Evolutionary conservation across 2,113 vertebrate genomes (phyloP).

Genomic region (Damaliscus lunatus): DNA sequence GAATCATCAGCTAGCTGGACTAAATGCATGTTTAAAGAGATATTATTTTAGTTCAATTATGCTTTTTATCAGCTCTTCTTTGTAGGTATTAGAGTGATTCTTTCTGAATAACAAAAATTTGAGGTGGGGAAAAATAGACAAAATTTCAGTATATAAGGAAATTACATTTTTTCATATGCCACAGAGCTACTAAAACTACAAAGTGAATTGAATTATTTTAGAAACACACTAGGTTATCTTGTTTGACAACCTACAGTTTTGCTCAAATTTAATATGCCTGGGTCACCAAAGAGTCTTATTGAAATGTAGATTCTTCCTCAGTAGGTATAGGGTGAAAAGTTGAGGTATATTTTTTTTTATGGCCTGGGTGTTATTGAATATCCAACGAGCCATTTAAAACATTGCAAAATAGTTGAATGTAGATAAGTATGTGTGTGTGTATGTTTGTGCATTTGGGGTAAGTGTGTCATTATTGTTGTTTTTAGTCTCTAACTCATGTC

Average conservation of each 20-base stretch:
- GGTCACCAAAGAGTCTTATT: no score
- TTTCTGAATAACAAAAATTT: not conserved
- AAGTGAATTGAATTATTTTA: no score
- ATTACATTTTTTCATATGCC: no score
- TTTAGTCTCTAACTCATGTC: not conserved
- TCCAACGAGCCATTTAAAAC: not conserved
- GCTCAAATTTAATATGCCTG: no score
- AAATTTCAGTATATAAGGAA: not conserved
- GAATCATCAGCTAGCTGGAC: not conserved
- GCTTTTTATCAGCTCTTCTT: not conserved
- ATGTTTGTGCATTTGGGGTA: not conserved
- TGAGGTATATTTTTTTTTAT: not conserved
- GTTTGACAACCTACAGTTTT: no score
- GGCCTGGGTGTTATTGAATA: not conserved
- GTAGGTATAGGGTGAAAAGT: no score
- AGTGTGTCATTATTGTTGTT: not conserved
- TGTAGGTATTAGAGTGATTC: not conserved
- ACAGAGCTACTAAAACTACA: no score
- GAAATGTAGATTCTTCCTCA: no score
- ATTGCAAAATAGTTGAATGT: not conserved
- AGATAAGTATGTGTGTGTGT: not conserved
- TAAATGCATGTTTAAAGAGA: not conserved
- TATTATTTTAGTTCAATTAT: not conserved
- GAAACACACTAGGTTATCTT: no score
- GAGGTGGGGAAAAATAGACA: not conserved